Evolutionary conservation across 1,140 invertebrate species (phyloP), one percentile per base, ranked within the genome.

Genomic region (Drosophila equinoxialis): DNA sequence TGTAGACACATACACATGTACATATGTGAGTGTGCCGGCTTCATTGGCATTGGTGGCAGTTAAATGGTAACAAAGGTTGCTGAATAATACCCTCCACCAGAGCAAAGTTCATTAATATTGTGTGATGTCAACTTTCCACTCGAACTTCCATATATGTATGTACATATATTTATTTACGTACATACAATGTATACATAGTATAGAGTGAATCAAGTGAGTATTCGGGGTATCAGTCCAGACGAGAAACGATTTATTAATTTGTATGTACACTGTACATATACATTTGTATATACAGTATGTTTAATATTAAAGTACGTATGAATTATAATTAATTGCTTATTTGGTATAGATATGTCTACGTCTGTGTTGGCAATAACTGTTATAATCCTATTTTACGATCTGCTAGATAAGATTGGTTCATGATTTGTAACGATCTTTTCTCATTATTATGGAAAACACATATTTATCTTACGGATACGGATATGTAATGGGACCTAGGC

Each of bases 21-120:
- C 14, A 6, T 10, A 51, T 51, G 45, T 23, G 17, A 51, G 45
- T 11, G 45, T 23, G 45, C 3, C 17, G 45, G 8, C 20, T 11
- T 51, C 8, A 51, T 6, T 51, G 45, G 17, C 8, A 11, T 11
- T 51, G 45, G 20, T 23, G 45, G 45, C 10, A 51, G 17, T 51
- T 51, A 11, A 51, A 51, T 51, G 17, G 45, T 51, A 51, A 51
- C 45, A 51, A 51, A 51, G 45, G 45, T 51, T 51, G 45, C 45
- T 51, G 45, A 51, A 51, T 51, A 51, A 51, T 51, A 51, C 45
- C 45, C 45, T 51, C 17, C 45, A 23, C 11, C 45, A 8, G 45
- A 23, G 17, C 45, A 51, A 51, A 51, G 45, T 51, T 51, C 45
- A 51, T 23, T 11, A 51, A 51, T 11, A 23, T 51, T 51, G 45